Base-by-base conservation (phyloP, 2,113 vertebrate species). In the Recurvirostra avosetta region DNA sequence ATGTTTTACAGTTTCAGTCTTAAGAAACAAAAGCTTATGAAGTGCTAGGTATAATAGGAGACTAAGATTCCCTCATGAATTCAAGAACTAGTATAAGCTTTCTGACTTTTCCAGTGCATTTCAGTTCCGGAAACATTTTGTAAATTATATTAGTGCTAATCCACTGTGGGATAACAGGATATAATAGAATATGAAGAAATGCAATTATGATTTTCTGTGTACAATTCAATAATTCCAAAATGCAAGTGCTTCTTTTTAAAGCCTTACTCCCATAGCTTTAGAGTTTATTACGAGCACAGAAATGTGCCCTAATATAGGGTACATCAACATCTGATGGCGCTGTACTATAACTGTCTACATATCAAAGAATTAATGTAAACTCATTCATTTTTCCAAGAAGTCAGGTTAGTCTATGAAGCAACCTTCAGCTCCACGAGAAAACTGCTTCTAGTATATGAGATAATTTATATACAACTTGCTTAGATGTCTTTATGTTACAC, bases 121-220 rank as follows among this genome's bases (percentile, higher is more conserved):
- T 95, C 49, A 79, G 15, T 82, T 91, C 34, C 85, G 77, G 53
- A 94, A 94, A 78, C 30, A 91, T 47, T 93, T 84, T 87, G 17
- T 65, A 36, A 81, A 82, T 73, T 88, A 43, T 82, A 63, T 94
- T 95, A 78, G 30, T 76, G n/a, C 11, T 95, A 95, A 95, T 94
- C 76, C 77, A 63, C 27, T 87, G 41, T 73, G 70, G 77, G 50
- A 85, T 90, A 94, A 85, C 41, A 91, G 23, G 52, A 76, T 88
- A 50, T 72, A 91, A 91, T 74, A 72, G 65, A 83, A 81, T 73
- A 87, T 38, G 21, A 85, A 85, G 67, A 92, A 52, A 87, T 87
- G 74, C 20, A 97, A 70, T 95, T 91, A 87, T 26, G 20, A 12
- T 34, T 95, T 89, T 63, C 66, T 68, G n/a, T 91, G 53, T 92